These are phyloP conservation scores for Bombycilla garrulus DNA, from an alignment of 2,113 vertebrate genomes.

Conservation along the genomic window DNA sequence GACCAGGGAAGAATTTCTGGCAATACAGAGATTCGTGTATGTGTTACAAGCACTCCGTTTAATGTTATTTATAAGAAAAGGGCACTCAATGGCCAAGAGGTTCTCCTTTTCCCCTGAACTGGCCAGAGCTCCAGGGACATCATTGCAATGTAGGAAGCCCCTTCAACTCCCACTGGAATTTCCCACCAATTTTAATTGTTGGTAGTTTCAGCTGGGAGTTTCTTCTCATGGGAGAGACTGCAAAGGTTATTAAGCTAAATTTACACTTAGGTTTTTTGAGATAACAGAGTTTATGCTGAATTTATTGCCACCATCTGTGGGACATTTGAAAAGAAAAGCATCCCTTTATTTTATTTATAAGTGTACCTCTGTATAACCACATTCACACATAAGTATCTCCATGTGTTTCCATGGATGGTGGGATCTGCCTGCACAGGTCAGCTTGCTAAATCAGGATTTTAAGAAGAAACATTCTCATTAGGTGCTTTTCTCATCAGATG, in stretches of 20 bases:
- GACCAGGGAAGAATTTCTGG: neutral
- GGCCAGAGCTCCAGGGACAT: neutral
- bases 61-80: neutral
- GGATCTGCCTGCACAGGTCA: conserved; percentile 17
- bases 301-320: neutral
- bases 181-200: neutral
- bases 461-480: neutral
- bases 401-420: neutral
- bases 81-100: neutral
- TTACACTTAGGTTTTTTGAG: neutral
- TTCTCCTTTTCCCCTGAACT: neutral
- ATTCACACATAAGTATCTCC: neutral
- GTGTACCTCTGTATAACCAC: neutral
- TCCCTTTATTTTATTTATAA: neutral
- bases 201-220: neutral
- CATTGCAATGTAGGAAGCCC: neutral
- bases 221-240: neutral
- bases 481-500: conserved; percentile 4
- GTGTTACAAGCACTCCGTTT: neutral
- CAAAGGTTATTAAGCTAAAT: conserved; percentile 5
- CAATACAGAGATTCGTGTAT: neutral
- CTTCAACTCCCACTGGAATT: neutral
- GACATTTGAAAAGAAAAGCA: neutral
- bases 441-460: neutral
- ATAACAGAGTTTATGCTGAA: neutral